phyloP scores from a whole-genome alignment of 2,113 vertebrate species.

The Actenoides lindsayi region DNA sequence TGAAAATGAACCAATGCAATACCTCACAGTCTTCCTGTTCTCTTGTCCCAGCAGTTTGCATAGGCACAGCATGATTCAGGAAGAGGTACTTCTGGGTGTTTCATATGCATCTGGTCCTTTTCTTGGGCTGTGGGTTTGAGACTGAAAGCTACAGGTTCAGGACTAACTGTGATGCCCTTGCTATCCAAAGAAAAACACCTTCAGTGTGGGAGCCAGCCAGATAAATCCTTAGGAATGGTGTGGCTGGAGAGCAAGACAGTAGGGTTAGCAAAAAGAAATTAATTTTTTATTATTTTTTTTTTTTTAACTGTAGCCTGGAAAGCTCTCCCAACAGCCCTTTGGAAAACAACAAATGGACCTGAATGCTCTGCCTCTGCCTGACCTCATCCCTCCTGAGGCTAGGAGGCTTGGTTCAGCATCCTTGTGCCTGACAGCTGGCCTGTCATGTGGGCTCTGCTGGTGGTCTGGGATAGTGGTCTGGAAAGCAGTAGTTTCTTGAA shows the following conservation, averaged over 20 bases:
- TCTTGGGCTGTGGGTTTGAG: not conserved
- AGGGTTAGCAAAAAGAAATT: not conserved
- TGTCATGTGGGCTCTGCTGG: not conserved
- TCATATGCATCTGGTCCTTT: not conserved
- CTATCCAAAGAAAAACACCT: not conserved
- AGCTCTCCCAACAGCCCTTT: not conserved
- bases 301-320: not conserved
- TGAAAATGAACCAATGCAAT: not conserved
- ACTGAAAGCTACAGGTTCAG: not conserved
- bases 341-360: not conserved
- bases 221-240: not conserved
- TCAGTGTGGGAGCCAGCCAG: not conserved
- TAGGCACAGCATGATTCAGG: not conserved
- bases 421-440: not conserved
- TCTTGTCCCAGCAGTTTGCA: not conserved
- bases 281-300: not conserved
- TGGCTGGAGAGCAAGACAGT: not conserved
- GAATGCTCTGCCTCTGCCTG: not conserved
- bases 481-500: not conserved
- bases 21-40: not conserved
- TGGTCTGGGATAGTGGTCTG: slow-evolving; percentile 21
- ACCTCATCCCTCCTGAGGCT: not conserved
- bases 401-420: not conserved
- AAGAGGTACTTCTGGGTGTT: not conserved
- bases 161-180: not conserved